Evolutionary conservation across 2,113 vertebrate species (phyloP).

Genomic region (Geothlypis trichas): DNA sequence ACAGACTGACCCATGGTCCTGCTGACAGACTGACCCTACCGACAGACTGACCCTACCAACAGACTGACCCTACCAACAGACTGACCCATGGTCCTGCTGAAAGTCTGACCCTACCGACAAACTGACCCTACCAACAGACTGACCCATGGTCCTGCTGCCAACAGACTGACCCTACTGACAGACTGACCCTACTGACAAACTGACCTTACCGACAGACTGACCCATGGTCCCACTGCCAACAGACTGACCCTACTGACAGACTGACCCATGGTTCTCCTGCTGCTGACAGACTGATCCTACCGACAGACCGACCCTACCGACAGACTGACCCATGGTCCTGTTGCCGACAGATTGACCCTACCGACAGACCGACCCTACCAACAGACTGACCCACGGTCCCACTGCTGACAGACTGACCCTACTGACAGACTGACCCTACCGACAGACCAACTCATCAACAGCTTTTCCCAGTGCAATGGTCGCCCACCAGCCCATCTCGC

Average conservation of each 20-base stretch:
- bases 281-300: not conserved
- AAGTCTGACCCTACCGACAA: not conserved
- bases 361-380: no score
- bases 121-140: not conserved
- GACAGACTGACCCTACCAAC: not conserved
- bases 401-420: not conserved
- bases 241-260: not conserved
- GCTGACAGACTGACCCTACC: no score
- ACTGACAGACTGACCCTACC: not conserved
- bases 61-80: not conserved
- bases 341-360: not conserved
- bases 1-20: not conserved
- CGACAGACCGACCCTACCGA: not conserved
- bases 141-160: not conserved
- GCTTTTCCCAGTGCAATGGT: not conserved
- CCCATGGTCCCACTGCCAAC: fast-evolving
- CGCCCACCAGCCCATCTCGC: fast-evolving
- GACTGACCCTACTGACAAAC: no score
- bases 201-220: no score
- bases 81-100: not conserved
- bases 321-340: no score
- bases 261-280: no score
- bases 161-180: not conserved
- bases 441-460: fast-evolving
- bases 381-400: not conserved